Conservation (phyloP, 2,797 vertebrate genomes). For the Saguinus oedipus region DNA sequence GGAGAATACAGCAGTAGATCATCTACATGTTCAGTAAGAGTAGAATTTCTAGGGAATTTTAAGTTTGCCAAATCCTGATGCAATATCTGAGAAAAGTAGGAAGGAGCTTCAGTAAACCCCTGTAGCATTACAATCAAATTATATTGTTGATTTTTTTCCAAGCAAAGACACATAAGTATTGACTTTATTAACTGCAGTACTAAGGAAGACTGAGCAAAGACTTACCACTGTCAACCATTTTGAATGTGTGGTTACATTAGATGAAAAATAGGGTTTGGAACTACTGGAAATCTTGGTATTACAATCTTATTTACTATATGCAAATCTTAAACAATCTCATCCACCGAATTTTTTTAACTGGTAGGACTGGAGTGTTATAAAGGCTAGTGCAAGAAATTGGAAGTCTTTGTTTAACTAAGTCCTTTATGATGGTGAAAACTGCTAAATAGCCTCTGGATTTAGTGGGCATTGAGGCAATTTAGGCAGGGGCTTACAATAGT, state of each 20-base stretch:
- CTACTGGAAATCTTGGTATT: neutral
- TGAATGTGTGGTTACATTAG: neutral
- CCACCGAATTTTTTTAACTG: neutral
- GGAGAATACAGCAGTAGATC: neutral
- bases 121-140: neutral
- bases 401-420: neutral
- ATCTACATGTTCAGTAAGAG: neutral
- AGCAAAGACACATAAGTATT: neutral
- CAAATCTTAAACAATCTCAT: neutral
- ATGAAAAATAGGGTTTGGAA: neutral
- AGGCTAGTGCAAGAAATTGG: neutral
- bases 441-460: neutral
- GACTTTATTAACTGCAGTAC: neutral
- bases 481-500: neutral
- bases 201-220: neutral
- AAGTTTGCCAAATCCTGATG: neutral
- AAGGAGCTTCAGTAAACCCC: neutral
- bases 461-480: neutral
- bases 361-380: neutral
- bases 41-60: neutral
- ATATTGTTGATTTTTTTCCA: neutral
- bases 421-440: neutral
- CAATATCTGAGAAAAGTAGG: neutral
- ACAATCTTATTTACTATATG: neutral
- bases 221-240: neutral